phyloP scores from a whole-genome alignment of 2,113 vertebrate genomes.

The Eudyptes chrysolophus region DNA sequence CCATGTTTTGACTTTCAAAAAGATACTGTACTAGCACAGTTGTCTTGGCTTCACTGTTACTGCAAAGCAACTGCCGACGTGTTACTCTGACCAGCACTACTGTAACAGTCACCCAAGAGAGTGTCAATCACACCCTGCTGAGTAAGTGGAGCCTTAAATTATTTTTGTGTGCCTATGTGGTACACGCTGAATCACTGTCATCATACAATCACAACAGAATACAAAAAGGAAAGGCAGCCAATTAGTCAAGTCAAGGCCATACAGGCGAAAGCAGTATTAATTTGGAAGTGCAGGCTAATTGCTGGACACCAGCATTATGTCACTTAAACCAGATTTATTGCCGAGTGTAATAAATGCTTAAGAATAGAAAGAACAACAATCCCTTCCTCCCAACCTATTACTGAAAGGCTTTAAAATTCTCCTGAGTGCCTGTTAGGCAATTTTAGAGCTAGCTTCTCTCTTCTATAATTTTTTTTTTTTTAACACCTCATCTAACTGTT shows the following conservation, averaged over 20 bases:
- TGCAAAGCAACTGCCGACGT: not conserved
- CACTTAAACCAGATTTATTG: slow-evolving; percentile 9
- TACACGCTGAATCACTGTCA: slow-evolving; percentile 61
- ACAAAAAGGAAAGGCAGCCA: not conserved
- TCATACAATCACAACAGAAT: slow-evolving; percentile 12
- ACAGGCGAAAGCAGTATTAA: not conserved
- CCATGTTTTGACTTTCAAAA: not conserved
- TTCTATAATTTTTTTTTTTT: not conserved
- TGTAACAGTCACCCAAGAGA: slow-evolving; percentile 1
- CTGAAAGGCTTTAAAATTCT: not conserved
- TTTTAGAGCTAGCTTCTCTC: not conserved
- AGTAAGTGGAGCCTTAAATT: slow-evolving; percentile 55
- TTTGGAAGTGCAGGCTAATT: slow-evolving; percentile 39
- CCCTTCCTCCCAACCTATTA: not conserved
- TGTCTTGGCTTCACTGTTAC: not conserved
- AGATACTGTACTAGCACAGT: not conserved
- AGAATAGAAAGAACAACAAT: not conserved
- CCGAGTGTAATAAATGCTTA: not conserved
- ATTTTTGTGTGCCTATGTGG: slow-evolving; percentile 37
- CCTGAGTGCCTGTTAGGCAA: not conserved
- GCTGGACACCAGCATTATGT: not conserved
- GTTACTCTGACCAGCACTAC: not conserved
- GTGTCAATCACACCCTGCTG: slow-evolving; percentile 22
- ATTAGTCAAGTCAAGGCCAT: slow-evolving; percentile 37
- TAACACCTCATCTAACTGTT: not conserved